Conservation (phyloP, 1,140 invertebrate genomes). For the Geopemphigus sp. region DNA sequence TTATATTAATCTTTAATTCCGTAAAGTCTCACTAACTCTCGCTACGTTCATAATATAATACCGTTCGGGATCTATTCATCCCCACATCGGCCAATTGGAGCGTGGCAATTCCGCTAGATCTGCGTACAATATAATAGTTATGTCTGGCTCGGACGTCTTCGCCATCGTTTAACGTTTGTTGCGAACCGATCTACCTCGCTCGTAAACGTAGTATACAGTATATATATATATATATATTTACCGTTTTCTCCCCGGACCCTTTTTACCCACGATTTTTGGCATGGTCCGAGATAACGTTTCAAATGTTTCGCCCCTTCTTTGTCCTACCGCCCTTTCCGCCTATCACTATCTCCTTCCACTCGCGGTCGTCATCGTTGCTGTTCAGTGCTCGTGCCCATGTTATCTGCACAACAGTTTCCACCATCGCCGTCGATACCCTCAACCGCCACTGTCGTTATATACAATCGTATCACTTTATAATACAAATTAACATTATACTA, state of each 20-base stretch:
- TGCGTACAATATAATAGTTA: neutral
- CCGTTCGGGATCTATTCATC: neutral
- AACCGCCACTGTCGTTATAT: no score
- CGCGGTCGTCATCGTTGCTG: no score
- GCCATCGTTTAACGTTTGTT: neutral
- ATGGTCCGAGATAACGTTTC: neutral
- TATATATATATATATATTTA: neutral
- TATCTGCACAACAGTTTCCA: no score
- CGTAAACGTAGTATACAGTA: neutral
- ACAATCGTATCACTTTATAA: no score
- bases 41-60: no score
- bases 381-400: no score
- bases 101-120: neutral
- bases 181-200: neutral
- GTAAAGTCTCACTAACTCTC: neutral
- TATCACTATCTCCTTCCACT: no score
- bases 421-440: no score
- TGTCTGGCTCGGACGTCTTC: neutral
- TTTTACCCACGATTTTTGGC: conserved; percentile 6
- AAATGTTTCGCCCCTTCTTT: neutral
- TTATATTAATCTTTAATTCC: neutral
- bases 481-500: no score
- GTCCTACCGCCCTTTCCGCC: no score
- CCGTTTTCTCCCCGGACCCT: neutral
- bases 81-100: neutral